Percentiles rank a stretch among this genome's conserved stretches.
Evolutionary conservation across 2,113 vertebrate genomes (phyloP).

Genomic region (Prolemur simus): DNA sequence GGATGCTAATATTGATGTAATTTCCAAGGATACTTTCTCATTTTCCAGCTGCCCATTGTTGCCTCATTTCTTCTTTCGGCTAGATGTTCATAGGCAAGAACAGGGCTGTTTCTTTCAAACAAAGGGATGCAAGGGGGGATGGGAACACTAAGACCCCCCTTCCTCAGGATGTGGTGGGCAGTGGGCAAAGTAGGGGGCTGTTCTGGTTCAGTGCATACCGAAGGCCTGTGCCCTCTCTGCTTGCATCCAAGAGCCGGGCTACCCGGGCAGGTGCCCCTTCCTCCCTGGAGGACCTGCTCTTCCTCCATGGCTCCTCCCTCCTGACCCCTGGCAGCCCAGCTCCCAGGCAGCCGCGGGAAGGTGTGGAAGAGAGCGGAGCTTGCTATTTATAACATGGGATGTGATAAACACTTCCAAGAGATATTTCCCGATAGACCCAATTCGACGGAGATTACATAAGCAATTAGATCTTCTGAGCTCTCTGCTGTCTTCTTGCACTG

Average conservation of each 20-base stretch:
- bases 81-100: not conserved
- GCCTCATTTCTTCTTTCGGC: not conserved
- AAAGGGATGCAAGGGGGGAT: not conserved
- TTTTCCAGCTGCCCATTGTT: not conserved
- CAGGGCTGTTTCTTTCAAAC: not conserved
- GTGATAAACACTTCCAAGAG: constrained; percentile 57
- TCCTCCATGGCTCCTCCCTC: not conserved
- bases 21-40: not conserved
- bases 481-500: constrained; percentile 23
- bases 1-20: not conserved
- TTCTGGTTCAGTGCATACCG: not conserved
- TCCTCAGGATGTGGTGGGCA: not conserved
- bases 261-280: not conserved
- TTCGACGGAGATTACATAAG: constrained; percentile 57
- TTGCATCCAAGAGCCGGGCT: not conserved
- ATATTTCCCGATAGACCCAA: constrained; percentile 48
- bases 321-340: not conserved
- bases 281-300: not conserved
- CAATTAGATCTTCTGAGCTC: constrained; percentile 53
- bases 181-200: not conserved
- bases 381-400: constrained; percentile 61
- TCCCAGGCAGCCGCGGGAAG: not conserved
- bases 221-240: not conserved
- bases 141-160: not conserved
- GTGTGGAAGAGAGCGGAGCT: not conserved